Base-by-base conservation (phyloP, 2,888 invertebrate species). In the Clistopyga incitator region DNA sequence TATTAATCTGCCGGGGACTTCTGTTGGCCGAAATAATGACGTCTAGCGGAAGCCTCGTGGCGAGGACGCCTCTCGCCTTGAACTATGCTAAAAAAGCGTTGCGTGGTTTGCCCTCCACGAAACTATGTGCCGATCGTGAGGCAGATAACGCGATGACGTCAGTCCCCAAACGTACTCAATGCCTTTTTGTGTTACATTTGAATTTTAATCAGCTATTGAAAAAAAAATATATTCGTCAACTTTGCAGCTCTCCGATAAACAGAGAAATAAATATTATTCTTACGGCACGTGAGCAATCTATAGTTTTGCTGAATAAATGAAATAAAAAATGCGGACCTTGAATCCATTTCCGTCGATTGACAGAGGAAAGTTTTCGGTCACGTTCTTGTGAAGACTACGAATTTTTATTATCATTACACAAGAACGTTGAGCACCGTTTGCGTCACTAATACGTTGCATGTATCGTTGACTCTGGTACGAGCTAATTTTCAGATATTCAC, bases 21-120 rank as follows among this genome's bases (percentile, higher is more conserved):
- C 61, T 34, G n/a, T 18, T 13, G 56, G 38, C 11, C 38, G 38
- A 64, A 38, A 18, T 18, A 64, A 20, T 61, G 4, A 18, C 42
- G 42, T 38, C 18, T 18, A 38, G 18, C n/a, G 18, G 34, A 20
- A 64, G 13, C 18, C 20, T 64, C 2, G 42, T 38, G 64, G 6
- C 20, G 64, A 38, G 38, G n/a, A 38, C 64, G 64, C 38, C 11
- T 38, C 3, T 64, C 4, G 64, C 64, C 64, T 64, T 64, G 42
- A 64, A 64, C 64, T 64, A 20, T 38, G 64, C 18, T 64, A 38
- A 64, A 64, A 64, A 64, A 18, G 38, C n/a, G n/a, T 38, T 56
- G 61, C 34, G 61, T 34, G 61, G n/a, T 64, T 20, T 38, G 20
- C 38, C 64, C 38, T 42, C 42, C 64, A 38, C 38, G 64, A 38